phyloP scores from a whole-genome alignment of 1,140 invertebrate species.

The Ceratina australensis region DNA sequence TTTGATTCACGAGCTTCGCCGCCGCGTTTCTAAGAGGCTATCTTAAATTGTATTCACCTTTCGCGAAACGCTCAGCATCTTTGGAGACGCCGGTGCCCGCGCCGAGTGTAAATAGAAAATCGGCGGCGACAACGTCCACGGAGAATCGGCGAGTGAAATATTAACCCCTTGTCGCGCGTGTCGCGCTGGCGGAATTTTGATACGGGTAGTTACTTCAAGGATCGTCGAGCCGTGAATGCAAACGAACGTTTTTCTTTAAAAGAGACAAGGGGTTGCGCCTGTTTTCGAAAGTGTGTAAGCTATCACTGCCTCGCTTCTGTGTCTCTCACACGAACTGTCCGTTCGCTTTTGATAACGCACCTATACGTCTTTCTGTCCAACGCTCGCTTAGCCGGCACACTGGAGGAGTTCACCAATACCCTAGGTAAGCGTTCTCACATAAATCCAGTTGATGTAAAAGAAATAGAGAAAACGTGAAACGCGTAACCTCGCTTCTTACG shows the following conservation, averaged over 20 bases:
- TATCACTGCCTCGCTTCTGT: conserved; percentile 2
- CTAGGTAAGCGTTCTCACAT: conserved; percentile 71
- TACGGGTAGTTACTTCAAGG: neutral
- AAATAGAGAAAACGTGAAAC: neutral
- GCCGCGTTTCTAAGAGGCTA: conserved; percentile 1
- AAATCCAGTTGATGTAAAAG: neutral
- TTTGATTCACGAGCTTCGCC: conserved; percentile 53
- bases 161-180: conserved; percentile 31
- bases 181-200: conserved; percentile 10
- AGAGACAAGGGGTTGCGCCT: conserved; percentile 26
- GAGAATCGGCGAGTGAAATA: conserved; percentile 39
- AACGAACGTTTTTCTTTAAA: neutral
- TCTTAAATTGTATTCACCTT: conserved; percentile 60
- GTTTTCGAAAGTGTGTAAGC: neutral
- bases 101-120: conserved; percentile 41
- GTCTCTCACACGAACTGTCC: conserved; percentile 32
- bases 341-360: conserved; percentile 36
- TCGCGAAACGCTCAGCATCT: conserved; percentile 49
- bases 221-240: neutral
- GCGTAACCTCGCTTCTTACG: too few relatives aligned
- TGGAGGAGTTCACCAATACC: conserved; percentile 77
- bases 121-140: conserved; percentile 19
- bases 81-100: conserved; percentile 46
- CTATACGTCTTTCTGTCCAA: conserved; percentile 58
- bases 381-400: conserved; percentile 73